Evolutionary conservation across 2,113 vertebrate species (phyloP), one percentile per base, ranked within the genome.

Genomic region (Hippocampus mohnikei): DNA sequence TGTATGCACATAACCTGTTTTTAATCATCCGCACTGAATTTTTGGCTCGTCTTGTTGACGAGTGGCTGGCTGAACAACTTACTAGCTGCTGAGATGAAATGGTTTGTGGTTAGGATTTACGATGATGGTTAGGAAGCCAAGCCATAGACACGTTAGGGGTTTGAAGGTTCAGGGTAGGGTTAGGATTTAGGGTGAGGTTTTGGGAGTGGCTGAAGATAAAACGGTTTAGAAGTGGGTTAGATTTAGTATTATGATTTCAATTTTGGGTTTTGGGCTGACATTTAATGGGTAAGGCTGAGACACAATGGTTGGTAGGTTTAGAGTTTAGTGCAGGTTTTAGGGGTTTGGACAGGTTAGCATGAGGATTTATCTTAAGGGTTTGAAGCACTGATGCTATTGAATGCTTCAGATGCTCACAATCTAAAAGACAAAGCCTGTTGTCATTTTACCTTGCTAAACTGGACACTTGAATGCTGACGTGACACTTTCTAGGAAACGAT

Each of bases 381-480:
- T 27, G 4, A 33, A 16, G 6, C 56, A 8, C 25, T 27, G 23
- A 58, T 58, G 23, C 25, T 58, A 5, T 13, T 29, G 56, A 27
- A 12, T 15, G 2, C 25, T 25, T 29, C 56, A 29, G 13, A 29
- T 59, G 25, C 56, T 59, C 5, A 59, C 56, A 29, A 8, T 29
- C 56, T 15, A 29, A 15, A 59, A 59, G 25, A 29, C 25, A 29
- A 59, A 8, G 56, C 25, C 13, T 12, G 21, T 25, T 69, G 69
- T 42, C 21, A 65, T 63, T 64, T 59, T 65, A 18, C 56, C 8
- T 29, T n/a, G 48, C 25, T 29, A 1, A 73, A 60, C 40, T 18
- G 15, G 20, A 50, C 56, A 8, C 29, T 58, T 63, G 8, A 56
- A 5, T 62, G 61, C 66, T 63, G 29, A 68, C 74, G 62, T 33